Evolutionary conservation across 2,113 vertebrate genomes (phyloP), one percentile per base, ranked within the genome.

Genomic region (Columba janthina): DNA sequence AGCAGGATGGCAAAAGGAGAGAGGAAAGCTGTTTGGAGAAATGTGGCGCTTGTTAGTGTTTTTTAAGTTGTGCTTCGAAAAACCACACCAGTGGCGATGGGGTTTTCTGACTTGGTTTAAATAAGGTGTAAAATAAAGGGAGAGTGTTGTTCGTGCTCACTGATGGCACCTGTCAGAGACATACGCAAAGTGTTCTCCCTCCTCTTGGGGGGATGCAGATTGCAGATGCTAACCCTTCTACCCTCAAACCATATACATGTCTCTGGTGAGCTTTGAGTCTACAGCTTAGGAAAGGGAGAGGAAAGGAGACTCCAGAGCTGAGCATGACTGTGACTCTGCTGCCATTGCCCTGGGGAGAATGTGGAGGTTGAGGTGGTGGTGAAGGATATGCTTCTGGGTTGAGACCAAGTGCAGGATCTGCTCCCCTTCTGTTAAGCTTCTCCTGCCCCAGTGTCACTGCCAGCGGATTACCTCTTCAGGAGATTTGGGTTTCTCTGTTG

Each of bases 31-130:
- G 36, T 42, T 58, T 25, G 66, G 65, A 76, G 70, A 70, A 65
- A 58, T 0, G 0, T 25, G 22, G 67, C 0, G 0, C 34, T 80
- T 70, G 34, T 80, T 66, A 48, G 22, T 0, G 0, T 77, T 91
- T 81, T 51, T 1, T 44, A 2, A 36, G 14, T 14, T 88, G 42
- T 54, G 34, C n/a, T 86, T 75, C 57, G 53, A 70, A 72, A 87
- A 90, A 44, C 20, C 5, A 17, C 42, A 44, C 38, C 20, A 19
- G 14, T 42, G 46, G 51, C 13, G 46, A 40, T 10, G 6, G 58
- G 14, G 25, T 58, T 69, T 80, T 79, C 54, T 95, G 57, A 25
- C 36, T 93, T 76, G 40, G 38, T 71, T 87, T 73, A 61, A 72
- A 38, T 51, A 69, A 61, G 38, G 21, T 73, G 82, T 92, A 73